Evolutionary conservation across 2,113 vertebrate genomes (phyloP).

Genomic region (Cariama cristata): DNA sequence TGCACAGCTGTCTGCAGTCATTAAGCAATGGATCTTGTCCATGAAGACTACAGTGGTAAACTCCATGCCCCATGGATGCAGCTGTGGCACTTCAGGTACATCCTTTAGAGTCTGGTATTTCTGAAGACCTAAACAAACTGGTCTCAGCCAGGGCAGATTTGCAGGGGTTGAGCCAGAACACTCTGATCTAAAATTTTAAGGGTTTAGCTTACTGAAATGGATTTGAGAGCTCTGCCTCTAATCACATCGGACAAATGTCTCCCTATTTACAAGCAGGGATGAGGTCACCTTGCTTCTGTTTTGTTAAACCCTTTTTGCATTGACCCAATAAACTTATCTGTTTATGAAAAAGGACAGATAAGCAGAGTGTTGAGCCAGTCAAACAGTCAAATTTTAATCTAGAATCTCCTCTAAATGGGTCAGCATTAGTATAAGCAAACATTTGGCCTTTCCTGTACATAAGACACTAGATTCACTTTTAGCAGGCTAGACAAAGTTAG

Average conservation of each 20-base stretch:
- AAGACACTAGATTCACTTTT: background rate
- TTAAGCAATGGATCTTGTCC: background rate
- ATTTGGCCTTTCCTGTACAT: background rate
- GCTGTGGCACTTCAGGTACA: background rate
- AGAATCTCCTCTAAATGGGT: background rate
- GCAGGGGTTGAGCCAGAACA: background rate
- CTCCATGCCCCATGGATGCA: background rate
- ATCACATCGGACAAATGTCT: background rate
- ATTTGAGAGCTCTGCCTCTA: constrained; percentile 21
- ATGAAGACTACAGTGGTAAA: background rate
- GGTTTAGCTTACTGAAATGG: background rate
- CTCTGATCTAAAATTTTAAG: background rate
- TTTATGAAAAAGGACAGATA: background rate
- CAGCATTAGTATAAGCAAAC: background rate
- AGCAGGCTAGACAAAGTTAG: background rate
- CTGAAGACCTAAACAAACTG: background rate
- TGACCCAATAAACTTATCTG: background rate
- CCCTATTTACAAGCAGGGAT: background rate
- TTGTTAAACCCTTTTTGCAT: background rate
- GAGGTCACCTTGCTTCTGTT: constrained; percentile 54
- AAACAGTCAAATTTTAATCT: constrained; percentile 19
- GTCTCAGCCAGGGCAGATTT: background rate
- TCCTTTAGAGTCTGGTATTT: background rate
- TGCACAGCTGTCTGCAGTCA: background rate
- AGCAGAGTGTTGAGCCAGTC: background rate